A percentile compares a stretch with the other conserved stretches of the same genome.
These are phyloP conservation scores for Gulo gulo DNA, from an alignment of 2,113 vertebrate genomes.

Conservation along the genomic window DNA sequence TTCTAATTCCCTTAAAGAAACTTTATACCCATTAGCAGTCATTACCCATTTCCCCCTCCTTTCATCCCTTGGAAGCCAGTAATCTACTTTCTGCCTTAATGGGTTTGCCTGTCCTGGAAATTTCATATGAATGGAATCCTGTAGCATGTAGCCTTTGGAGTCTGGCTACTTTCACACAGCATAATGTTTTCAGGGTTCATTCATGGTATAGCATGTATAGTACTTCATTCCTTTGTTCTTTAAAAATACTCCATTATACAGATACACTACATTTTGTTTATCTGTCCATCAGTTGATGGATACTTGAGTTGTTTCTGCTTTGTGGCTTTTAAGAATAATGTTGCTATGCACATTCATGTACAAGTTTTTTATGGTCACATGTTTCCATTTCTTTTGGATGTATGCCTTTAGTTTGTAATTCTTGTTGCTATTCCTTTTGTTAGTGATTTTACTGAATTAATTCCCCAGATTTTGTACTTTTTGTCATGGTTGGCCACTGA, in stretches of 20 bases:
- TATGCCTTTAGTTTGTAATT: background rate
- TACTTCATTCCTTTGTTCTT: background rate
- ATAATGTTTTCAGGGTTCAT: background rate
- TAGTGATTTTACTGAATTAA: background rate
- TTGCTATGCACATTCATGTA: background rate
- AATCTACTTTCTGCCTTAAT: background rate
- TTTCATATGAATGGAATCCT: background rate
- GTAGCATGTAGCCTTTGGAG: background rate
- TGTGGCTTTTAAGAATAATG: background rate
- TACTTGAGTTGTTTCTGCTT: background rate
- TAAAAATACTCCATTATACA: background rate
- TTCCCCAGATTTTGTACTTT: background rate
- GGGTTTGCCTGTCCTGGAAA: background rate
- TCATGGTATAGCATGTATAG: background rate
- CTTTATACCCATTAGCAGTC: background rate
- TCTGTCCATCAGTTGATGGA: background rate
- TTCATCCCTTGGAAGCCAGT: background rate
- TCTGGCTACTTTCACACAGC: background rate
- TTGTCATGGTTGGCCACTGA: background rate
- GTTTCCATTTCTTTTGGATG: background rate
- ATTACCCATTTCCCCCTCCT: background rate
- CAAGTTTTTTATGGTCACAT: background rate
- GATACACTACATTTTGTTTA: background rate
- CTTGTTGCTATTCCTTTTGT: background rate
- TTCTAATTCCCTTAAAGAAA: background rate